phyloP scores from a whole-genome alignment of 2,888 invertebrate genomes.

The Noctua pronuba region DNA sequence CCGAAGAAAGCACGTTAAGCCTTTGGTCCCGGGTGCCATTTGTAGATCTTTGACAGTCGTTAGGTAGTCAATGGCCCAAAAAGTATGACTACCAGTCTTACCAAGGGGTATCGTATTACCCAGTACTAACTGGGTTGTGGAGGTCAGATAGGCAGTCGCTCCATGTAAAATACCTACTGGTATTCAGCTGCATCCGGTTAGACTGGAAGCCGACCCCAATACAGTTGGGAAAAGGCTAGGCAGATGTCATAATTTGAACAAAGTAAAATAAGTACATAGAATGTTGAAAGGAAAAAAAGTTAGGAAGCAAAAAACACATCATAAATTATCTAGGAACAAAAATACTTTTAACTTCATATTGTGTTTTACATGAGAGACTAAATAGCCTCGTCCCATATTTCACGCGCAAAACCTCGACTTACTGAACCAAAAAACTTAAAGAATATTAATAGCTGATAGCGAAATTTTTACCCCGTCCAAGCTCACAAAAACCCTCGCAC shows the following conservation, averaged over 20 bases:
- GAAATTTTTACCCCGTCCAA: conserved; percentile 63
- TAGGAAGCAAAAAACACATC: neutral
- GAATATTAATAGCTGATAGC: conserved; percentile 66
- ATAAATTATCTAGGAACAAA: conserved; percentile 9
- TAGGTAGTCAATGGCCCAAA: no score
- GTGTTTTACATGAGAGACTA: conserved; percentile 31
- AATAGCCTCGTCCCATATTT: conserved; percentile 45
- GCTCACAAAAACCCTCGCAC: conserved; percentile 61
- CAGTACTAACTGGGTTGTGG: no score
- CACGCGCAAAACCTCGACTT: conserved; percentile 48
- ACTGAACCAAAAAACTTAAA: conserved; percentile 56
- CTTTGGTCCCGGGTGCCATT: no score
- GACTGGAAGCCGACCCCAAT: no score
- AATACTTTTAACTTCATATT: conserved; percentile 29
- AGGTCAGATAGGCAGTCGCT: no score
- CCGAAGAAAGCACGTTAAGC: no score
- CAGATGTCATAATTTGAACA: neutral
- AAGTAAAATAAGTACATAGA: neutral
- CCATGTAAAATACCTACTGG: no score
- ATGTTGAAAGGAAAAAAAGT: neutral
- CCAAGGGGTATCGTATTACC: no score
- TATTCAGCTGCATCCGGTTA: no score
- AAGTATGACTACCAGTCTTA: no score
- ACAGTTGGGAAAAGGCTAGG: no score
- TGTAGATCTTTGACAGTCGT: no score